Percentiles rank a stretch among this genome's conserved stretches.
Conservation (phyloP, 2,797 vertebrate genomes). For the Rhincodon typus region DNA sequence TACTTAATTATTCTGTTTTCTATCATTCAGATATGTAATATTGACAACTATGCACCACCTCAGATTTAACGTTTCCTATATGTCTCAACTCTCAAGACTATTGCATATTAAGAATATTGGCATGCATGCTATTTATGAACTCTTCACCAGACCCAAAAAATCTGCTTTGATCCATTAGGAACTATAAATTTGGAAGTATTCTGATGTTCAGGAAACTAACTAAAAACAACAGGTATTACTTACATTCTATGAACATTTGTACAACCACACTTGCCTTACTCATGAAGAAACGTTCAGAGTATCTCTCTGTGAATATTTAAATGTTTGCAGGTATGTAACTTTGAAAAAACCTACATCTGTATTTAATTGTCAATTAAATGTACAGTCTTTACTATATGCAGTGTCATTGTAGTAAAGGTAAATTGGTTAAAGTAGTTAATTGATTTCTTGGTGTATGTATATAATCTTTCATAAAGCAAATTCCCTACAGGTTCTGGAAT, state of each 20-base stretch:
- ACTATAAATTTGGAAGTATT: neutral
- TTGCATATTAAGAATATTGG: neutral
- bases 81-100: neutral
- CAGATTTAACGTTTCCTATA: neutral
- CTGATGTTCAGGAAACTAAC: neutral
- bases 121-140: neutral
- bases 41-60: neutral
- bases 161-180: neutral
- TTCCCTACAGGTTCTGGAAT: neutral
- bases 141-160: neutral
- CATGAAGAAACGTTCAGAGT: neutral
- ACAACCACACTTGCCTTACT: neutral
- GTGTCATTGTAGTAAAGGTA: neutral
- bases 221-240: neutral
- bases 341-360: neutral
- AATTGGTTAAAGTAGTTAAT: slow-evolving; percentile 1
- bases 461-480: neutral
- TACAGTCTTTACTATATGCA: slow-evolving; percentile 5
- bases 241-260: neutral
- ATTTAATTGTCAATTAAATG: slow-evolving; percentile 19
- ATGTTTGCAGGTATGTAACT: neutral
- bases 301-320: neutral
- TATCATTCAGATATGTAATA: neutral
- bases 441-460: neutral
- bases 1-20: slow-evolving; percentile 26